phyloP scores from a whole-genome alignment of 2,888 invertebrate species.

The Diachrysia chrysitis region DNA sequence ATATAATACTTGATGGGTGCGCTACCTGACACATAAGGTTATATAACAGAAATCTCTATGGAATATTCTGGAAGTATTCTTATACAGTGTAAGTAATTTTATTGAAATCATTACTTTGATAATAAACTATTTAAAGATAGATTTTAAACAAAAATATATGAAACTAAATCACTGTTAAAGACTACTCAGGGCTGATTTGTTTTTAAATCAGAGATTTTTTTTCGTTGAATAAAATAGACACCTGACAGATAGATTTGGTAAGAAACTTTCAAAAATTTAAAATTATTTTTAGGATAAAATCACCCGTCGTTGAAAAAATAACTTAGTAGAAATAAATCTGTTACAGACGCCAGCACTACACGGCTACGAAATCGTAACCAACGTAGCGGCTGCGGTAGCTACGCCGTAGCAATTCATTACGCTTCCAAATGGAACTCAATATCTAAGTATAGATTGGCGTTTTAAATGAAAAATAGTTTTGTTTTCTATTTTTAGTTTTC shows the following conservation, averaged over 20 bases:
- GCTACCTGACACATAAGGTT: slow-evolving; percentile 16
- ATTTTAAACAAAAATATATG: not conserved
- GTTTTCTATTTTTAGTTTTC: not conserved
- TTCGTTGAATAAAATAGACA: too few relatives aligned
- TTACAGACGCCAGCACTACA: too few relatives aligned
- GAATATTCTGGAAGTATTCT: not conserved
- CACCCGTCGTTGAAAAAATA: too few relatives aligned
- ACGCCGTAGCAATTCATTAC: slow-evolving; percentile 1
- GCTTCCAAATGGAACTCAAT: not conserved
- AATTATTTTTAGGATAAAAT: too few relatives aligned
- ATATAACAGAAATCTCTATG: not conserved
- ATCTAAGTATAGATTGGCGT: not conserved
- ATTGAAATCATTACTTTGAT: too few relatives aligned
- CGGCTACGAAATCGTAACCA: slow-evolving; percentile 2
- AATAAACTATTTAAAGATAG: not conserved
- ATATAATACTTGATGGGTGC: slow-evolving; percentile 39
- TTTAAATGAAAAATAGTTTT: not conserved
- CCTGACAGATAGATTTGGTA: too few relatives aligned
- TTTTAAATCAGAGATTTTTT: too few relatives aligned
- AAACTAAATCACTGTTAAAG: not conserved
- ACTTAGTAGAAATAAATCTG: not conserved
- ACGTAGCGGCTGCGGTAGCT: not conserved
- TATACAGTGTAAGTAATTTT: not conserved
- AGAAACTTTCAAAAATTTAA: too few relatives aligned
- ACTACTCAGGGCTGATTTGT: too few relatives aligned